Percentiles rank a stretch among this genome's conserved stretches.
Conservation (phyloP, 2,888 invertebrate genomes). For the Notodonta ziczac region DNA sequence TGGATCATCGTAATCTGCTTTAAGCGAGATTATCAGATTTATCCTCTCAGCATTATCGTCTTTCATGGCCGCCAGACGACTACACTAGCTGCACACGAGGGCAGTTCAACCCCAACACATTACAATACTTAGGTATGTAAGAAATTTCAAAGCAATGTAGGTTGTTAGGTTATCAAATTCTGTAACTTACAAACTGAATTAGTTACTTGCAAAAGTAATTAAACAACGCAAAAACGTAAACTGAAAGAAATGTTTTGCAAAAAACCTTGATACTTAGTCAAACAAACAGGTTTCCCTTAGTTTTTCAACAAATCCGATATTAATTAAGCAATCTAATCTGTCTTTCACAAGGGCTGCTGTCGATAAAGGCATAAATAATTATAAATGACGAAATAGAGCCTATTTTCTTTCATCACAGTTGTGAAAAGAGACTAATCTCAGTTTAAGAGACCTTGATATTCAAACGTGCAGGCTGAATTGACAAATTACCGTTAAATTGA, state of each 20-base stretch:
- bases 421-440: slow-evolving; percentile 27
- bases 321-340: slow-evolving; percentile 19
- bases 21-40: background rate
- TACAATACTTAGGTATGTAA: no score
- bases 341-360: slow-evolving; percentile 32
- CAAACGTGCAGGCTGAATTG: background rate
- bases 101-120: no score
- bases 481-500: slow-evolving; percentile 10
- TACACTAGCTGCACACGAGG: no score
- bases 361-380: slow-evolving; percentile 35
- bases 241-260: background rate
- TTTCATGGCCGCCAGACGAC: no score
- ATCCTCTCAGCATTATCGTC: background rate
- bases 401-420: slow-evolving; percentile 20
- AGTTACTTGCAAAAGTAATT: background rate
- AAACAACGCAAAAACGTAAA: background rate
- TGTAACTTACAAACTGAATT: background rate
- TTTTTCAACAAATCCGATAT: slow-evolving; percentile 8
- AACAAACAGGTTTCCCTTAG: background rate
- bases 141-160: no score
- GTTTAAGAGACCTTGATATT: slow-evolving; percentile 23
- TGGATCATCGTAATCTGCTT: background rate
- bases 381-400: slow-evolving; percentile 26
- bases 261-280: background rate
- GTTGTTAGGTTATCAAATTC: no score